Evolutionary conservation across 2,888 invertebrate genomes (phyloP).

Genomic region (Machimus atricapillus): DNA sequence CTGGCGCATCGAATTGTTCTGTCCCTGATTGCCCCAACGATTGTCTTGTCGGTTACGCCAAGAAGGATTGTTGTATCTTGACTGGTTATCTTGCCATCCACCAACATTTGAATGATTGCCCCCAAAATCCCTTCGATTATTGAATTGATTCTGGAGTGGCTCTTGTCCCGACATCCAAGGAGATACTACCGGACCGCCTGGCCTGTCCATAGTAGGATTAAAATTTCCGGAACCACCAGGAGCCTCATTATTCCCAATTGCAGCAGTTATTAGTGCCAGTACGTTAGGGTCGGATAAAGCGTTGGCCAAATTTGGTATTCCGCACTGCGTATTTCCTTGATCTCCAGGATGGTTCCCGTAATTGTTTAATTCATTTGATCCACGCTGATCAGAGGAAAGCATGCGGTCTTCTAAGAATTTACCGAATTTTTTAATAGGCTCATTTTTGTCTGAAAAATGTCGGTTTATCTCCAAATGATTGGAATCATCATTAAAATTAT

Average conservation of each 20-base stretch:
- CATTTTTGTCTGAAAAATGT: background rate
- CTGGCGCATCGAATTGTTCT: background rate
- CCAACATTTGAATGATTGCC: background rate
- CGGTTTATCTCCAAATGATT: background rate
- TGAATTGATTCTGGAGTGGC: conserved; percentile 9
- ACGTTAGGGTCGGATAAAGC: conserved; percentile 57
- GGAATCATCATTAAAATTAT: background rate
- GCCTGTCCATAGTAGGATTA: background rate
- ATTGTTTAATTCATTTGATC: background rate
- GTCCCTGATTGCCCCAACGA: conserved; percentile 3
- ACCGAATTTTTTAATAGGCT: background rate
- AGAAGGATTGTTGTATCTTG: background rate
- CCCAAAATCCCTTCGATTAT: background rate
- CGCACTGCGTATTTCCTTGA: background rate
- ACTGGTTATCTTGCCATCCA: background rate
- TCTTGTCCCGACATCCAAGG: conserved; percentile 20
- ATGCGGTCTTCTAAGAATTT: background rate
- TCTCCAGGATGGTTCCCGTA: background rate
- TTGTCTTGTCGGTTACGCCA: conserved; percentile 9
- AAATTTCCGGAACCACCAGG: background rate
- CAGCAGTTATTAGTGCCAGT: conserved; percentile 56
- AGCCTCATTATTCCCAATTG: conserved; percentile 54
- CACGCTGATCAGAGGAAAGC: background rate
- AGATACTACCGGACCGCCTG: background rate
- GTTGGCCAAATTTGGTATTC: conserved; percentile 52